phyloP scores from a whole-genome alignment of 2,888 invertebrate genomes.

The Autographa gamma region DNA sequence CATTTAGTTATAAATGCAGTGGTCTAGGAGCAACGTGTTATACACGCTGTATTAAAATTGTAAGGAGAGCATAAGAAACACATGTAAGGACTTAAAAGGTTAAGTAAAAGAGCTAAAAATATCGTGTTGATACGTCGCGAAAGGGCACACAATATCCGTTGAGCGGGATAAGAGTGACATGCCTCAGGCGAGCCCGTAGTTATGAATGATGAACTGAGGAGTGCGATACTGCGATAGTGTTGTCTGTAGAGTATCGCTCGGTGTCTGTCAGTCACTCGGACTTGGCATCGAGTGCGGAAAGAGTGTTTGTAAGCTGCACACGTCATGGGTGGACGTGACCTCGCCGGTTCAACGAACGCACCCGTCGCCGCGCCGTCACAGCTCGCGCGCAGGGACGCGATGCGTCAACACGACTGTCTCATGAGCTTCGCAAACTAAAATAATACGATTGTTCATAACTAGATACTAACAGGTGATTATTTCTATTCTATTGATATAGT shows the following conservation, averaged over 20 bases:
- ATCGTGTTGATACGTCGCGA: constrained; percentile 44
- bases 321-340: constrained; percentile 86
- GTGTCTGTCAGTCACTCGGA: constrained; percentile 55
- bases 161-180: constrained; percentile 19
- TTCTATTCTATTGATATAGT: not conserved
- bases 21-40: not conserved
- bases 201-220: constrained; percentile 45
- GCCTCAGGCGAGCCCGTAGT: constrained; percentile 36
- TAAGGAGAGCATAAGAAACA: constrained; percentile 25
- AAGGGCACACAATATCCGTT: constrained; percentile 46
- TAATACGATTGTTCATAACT: constrained; percentile 48
- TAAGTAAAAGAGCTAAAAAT: constrained; percentile 38
- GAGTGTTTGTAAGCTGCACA: constrained; percentile 72
- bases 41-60: not conserved
- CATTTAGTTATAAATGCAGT: not conserved
- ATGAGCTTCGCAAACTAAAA: constrained; percentile 60
- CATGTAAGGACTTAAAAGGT: constrained; percentile 18
- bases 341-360: constrained; percentile 87
- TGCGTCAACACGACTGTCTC: constrained; percentile 76
- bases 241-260: constrained; percentile 43
- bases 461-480: constrained; percentile 49
- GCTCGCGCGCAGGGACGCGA: constrained; percentile 72
- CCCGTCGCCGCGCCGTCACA: constrained; percentile 73
- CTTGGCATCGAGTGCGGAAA: constrained; percentile 66
- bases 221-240: constrained; percentile 38